Evolutionary conservation across 2,797 vertebrate species (phyloP).

Genomic region (Gadopsis bispinosus): DNA sequence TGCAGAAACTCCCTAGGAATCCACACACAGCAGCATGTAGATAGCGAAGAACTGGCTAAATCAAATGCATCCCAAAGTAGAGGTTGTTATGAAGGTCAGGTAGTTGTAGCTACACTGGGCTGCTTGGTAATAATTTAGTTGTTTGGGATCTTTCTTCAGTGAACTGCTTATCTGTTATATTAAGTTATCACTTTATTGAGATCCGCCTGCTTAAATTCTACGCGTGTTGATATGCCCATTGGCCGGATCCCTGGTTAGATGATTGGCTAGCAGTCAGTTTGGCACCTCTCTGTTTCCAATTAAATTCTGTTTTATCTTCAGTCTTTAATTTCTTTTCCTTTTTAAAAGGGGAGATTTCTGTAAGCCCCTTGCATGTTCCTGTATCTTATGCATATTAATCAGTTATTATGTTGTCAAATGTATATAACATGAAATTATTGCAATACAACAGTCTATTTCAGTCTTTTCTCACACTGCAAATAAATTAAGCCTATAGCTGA

Average conservation of each 20-base stretch:
- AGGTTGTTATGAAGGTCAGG: constrained; percentile 37
- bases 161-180: constrained; percentile 21
- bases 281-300: constrained; percentile 39
- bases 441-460: background rate
- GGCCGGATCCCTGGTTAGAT: constrained; percentile 22
- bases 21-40: constrained; percentile 35
- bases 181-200: constrained; percentile 3
- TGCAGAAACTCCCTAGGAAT: constrained; percentile 48
- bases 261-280: constrained; percentile 51
- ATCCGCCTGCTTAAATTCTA: constrained; percentile 33
- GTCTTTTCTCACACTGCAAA: constrained; percentile 12
- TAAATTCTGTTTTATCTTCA: constrained; percentile 34
- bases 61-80: constrained; percentile 40
- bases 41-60: constrained; percentile 42
- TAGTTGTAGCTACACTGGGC: background rate
- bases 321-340: constrained; percentile 9
- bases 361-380: constrained; percentile 13
- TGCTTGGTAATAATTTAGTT: constrained; percentile 10
- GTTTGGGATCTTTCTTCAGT: constrained; percentile 1
- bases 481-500: constrained; percentile 16
- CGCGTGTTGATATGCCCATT: constrained; percentile 27
- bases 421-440: constrained; percentile 1
- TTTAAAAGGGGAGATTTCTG: constrained; percentile 20
- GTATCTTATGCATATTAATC: background rate
- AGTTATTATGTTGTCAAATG: constrained; percentile 9